Base-by-base conservation (phyloP, 2,113 vertebrate genomes). In the Triplophysa tibetana region DNA sequence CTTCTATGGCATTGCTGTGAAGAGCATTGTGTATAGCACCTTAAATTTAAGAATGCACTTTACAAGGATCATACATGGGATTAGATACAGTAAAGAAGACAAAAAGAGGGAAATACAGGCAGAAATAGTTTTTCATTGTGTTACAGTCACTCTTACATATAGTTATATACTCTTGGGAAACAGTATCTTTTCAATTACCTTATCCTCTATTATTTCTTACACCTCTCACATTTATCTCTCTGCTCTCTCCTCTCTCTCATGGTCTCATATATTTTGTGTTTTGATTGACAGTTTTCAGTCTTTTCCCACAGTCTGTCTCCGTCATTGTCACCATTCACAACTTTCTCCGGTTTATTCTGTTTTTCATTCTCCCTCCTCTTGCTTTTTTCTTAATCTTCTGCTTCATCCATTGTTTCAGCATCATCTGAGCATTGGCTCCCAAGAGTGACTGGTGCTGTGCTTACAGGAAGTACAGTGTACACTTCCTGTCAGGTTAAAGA, bases 381-480 rank as follows among this genome's bases (percentile, higher is more conserved):
- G 33, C 33, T 73, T 64, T 63, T 24, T 54, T 82, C 23, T 78
- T 29, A 61, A 58, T 41, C 54, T 62, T 68, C 68, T 38, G 14
- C 70, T 60, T 48, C 58, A 56, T 78, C 61, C 41, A 73, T 82
- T 76, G 81, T 69, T 70, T 70, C 13, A 74, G 62, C 61, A 80
- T 63, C 52, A 75, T 65, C 62, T 65, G 17, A 61, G 38, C n/a
- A 70, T 12, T 62, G 70, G 62, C 62, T 67, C 62, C 38, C 70
- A 17, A 69, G 19, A 17, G 64, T 73, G 63, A 73, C 79, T 11
- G 63, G 80, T 62, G 21, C 77, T 64, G 56, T 78, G 74, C 76
- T 78, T 66, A 87, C 80, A 89, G 90, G 91, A 93, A 91, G 83
- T 79, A 81, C 85, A 85, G 83, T 69, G 89, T 91, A 85, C 87